Percentiles rank a stretch among this genome's conserved stretches.
These are phyloP conservation scores for Notarius quadriscutis DNA, from an alignment of 2,113 vertebrate genomes.

Conservation along the genomic window DNA sequence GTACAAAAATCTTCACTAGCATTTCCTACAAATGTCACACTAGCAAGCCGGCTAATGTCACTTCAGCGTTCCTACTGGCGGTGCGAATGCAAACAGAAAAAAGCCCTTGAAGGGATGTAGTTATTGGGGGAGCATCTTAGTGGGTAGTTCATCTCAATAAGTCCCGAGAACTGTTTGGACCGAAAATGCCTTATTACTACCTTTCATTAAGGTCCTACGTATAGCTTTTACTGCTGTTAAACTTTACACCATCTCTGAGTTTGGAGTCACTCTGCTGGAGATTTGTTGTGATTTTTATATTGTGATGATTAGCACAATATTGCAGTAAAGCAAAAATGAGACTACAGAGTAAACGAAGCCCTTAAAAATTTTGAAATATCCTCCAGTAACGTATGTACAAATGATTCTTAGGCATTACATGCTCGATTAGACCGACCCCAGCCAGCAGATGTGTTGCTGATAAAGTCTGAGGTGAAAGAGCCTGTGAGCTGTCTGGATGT, in stretches of 20 bases:
- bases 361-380: background rate
- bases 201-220: slow-evolving; percentile 37
- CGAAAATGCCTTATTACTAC: background rate
- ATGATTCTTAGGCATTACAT: slow-evolving; percentile 12
- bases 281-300: background rate
- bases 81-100: too few species aligned
- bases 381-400: background rate
- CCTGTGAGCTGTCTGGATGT: slow-evolving; percentile 19
- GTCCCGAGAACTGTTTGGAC: too few species aligned
- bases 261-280: background rate
- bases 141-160: too few species aligned
- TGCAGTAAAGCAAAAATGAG: background rate
- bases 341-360: background rate
- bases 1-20: too few species aligned
- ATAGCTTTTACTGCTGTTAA: background rate
- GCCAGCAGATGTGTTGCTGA: slow-evolving; percentile 11
- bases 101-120: too few species aligned
- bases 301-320: background rate
- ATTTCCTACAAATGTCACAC: too few species aligned
- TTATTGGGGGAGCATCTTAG: too few species aligned
- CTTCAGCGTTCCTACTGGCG: slow-evolving; percentile 3
- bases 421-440: background rate
- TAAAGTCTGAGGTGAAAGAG: slow-evolving; percentile 18
- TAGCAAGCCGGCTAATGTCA: too few species aligned
- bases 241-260: background rate